Evolutionary conservation across 2,888 invertebrate species (phyloP), one percentile per base, ranked within the genome.

Genomic region (Lagria hirta): DNA sequence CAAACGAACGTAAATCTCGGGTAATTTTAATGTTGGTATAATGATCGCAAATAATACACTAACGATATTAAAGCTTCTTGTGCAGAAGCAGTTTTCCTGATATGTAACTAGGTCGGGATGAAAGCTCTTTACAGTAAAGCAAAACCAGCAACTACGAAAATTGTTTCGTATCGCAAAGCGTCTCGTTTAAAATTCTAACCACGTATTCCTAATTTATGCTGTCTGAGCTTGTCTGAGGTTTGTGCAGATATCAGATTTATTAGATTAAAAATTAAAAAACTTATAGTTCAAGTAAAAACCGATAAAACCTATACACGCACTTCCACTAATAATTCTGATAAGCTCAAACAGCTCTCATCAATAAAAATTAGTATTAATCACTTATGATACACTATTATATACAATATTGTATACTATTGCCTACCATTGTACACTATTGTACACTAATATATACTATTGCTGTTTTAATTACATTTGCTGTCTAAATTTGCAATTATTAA

Each of bases 81-180:
- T 30, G 30, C 30, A 30, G 30, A 38, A 38, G 38, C 38, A 23
- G 38, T 38, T 38, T 37, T 30, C 29, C 29, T 23, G 38, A 38
- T 29, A 38, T 38, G 38, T 38, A n/a, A n/a, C n/a, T n/a, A 30
- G 30, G 29, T 38, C 38, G 38, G 30, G 38, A 38, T 38, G 38
- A 38, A 38, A 38, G 38, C 38, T 30, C 38, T 37, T 17, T 10
- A 15, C 7, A n/a, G n/a, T n/a, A n/a, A n/a, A n/a, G n/a, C n/a
- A 6, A n/a, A 14, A 17, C 10, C 24, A 8, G 37, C 21, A 20
- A 37, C 37, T 28, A 28, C 29, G 23, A 38, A 38, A 36, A 29
- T n/a, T 37, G 29, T 37, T 29, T 37, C 29, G 37, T 37, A 38
- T 38, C 38, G 16, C 28, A 21, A 28, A 24, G 26, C 35, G 15